Conservation (phyloP, 2,113 vertebrate species). For the Poeciliopsis prolifica region DNA sequence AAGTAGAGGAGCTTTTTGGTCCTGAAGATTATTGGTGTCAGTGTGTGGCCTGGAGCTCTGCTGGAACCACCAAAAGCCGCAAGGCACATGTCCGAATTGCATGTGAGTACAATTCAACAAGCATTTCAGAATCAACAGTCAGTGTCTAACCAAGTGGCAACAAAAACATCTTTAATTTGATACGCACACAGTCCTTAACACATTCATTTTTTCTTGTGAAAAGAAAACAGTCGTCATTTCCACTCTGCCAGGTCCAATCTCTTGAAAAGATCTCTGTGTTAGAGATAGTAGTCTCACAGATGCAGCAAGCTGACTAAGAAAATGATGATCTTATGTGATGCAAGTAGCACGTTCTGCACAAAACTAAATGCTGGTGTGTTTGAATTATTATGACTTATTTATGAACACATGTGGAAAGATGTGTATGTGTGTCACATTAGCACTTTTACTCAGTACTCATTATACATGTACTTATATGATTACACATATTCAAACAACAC, state of each 20-base stretch:
- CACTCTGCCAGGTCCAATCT: constrained; percentile 13
- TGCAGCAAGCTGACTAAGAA: constrained; percentile 12
- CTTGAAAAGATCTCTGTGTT: constrained; percentile 9
- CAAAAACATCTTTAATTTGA: background rate
- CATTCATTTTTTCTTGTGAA: background rate
- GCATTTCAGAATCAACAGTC: background rate
- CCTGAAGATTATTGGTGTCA: constrained; percentile 97
- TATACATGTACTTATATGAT: background rate
- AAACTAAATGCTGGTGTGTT: constrained; percentile 13
- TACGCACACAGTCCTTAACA: background rate
- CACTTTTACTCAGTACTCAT: background rate
- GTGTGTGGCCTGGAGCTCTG: constrained; percentile 96
- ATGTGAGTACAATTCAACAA: constrained; percentile 83
- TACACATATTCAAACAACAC: background rate
- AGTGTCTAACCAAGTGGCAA: background rate
- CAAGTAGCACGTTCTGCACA: constrained; percentile 11
- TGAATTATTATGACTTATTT: constrained; percentile 21
- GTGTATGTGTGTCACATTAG: background rate
- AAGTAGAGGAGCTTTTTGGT: constrained; percentile 94
- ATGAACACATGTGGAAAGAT: constrained; percentile 3
- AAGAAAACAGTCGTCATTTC: constrained; percentile 7
- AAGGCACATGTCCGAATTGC: constrained; percentile 94
- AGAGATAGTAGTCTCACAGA: constrained; percentile 14
- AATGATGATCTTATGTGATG: constrained; percentile 15
- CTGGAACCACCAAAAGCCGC: constrained; percentile 94